phyloP scores from a whole-genome alignment of 1,140 invertebrate species.

The Drosophila lini region DNA sequence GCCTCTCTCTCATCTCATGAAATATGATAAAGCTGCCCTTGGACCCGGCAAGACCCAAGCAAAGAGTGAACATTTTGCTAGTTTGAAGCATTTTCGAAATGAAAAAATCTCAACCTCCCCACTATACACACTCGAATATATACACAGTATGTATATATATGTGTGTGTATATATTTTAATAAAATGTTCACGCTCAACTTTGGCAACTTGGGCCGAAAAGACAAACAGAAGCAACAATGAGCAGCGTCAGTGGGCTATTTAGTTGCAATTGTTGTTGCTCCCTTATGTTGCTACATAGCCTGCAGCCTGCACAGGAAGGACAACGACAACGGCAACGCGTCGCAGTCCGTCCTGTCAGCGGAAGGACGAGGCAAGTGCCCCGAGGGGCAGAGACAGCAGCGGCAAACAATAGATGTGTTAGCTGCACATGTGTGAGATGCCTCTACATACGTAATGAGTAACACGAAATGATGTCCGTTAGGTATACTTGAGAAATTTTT shows the following conservation, averaged over 20 bases:
- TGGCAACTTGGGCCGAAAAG: constrained; percentile 58
- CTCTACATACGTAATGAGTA: constrained; percentile 58
- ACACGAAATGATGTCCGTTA: constrained; percentile 76
- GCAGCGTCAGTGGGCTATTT: constrained; percentile 69
- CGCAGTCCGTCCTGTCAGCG: constrained; percentile 25
- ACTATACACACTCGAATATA: neutral
- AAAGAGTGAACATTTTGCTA: constrained; percentile 59
- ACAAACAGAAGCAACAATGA: constrained; percentile 69
- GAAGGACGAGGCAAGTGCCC: constrained; percentile 7
- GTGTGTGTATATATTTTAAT: constrained; percentile 67
- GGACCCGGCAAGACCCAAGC: constrained; percentile 33
- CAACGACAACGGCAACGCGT: constrained; percentile 37
- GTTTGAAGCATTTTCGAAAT: constrained; percentile 73
- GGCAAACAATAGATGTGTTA: constrained; percentile 66
- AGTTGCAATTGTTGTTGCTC: constrained; percentile 64
- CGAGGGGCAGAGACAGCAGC: constrained; percentile 13
- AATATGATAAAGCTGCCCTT: constrained; percentile 73
- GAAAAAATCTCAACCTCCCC: constrained; percentile 28
- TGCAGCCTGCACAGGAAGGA: constrained; percentile 59
- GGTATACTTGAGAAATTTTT: constrained; percentile 79
- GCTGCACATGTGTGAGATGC: constrained; percentile 21
- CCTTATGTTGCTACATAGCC: constrained; percentile 11
- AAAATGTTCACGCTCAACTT: constrained; percentile 79
- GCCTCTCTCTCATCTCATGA: constrained; percentile 23
- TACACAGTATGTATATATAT: neutral